A percentile compares a stretch with the other conserved stretches of the same genome.
Evolutionary conservation across 30 jellyfish, hydroid and myxozoan species (phyloP).

Genomic region (Aurelia sp.): DNA sequence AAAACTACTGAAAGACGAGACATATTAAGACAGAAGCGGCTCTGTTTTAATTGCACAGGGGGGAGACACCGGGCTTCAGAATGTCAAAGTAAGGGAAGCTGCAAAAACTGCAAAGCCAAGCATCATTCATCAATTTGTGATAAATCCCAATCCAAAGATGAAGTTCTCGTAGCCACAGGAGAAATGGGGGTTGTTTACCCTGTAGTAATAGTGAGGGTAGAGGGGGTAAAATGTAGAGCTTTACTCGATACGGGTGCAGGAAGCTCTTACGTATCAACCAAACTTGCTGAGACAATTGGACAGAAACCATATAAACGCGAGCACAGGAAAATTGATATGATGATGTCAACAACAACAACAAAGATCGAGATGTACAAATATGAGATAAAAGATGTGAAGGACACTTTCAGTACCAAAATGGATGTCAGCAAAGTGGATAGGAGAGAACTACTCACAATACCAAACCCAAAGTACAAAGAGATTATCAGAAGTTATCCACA

Average conservation of each 20-base stretch:
- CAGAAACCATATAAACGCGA: slow-evolving; percentile 28
- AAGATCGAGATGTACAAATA: slow-evolving; percentile 35
- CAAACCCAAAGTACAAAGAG: slow-evolving; percentile 44
- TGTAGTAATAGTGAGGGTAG: slow-evolving; percentile 44
- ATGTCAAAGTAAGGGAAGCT: too few species aligned
- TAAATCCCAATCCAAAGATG: slow-evolving; percentile 10
- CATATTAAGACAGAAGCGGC: slow-evolving; percentile 40
- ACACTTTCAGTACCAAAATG: neutral
- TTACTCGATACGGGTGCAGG: slow-evolving; percentile 71
- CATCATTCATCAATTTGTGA: slow-evolving; percentile 83
- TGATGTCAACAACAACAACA: slow-evolving; percentile 29
- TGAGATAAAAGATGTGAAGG: slow-evolving; percentile 1
- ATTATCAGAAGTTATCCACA: neutral
- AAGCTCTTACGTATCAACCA: slow-evolving; percentile 40
- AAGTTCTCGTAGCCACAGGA: slow-evolving; percentile 36
- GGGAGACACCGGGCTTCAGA: slow-evolving; percentile 65
- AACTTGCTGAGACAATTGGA: slow-evolving; percentile 2
- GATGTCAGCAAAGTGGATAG: slow-evolving; percentile 49
- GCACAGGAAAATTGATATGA: slow-evolving; percentile 33
- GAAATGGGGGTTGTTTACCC: slow-evolving; percentile 49
- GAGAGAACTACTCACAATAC: slow-evolving; percentile 31
- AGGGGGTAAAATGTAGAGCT: slow-evolving; percentile 49
- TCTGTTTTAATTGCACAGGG: slow-evolving; percentile 85
- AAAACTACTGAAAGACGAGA: slow-evolving; percentile 45
- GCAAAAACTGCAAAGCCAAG: slow-evolving; percentile 51